Evolutionary conservation across 2,113 vertebrate species (phyloP).

Genomic region (Hiodon tergisus): DNA sequence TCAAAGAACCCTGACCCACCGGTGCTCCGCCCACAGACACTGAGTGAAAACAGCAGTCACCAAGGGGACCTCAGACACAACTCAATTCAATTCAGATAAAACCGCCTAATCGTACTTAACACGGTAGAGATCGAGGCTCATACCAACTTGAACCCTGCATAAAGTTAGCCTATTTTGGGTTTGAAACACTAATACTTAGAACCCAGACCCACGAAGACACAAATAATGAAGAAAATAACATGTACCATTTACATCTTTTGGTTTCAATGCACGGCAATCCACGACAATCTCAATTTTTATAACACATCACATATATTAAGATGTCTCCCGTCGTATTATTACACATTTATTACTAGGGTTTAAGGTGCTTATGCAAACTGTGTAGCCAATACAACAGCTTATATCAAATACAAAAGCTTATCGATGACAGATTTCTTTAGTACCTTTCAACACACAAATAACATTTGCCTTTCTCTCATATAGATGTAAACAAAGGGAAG

Average conservation of each 20-base stretch:
- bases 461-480: neutral
- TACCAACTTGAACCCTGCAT: conserved; percentile 31
- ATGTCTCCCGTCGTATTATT: conserved; percentile 4
- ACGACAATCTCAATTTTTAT: conserved; percentile 10
- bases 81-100: neutral
- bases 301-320: neutral
- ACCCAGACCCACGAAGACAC: neutral
- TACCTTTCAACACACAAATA: conserved; percentile 16
- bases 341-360: conserved; percentile 23
- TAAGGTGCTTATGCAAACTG: conserved; percentile 25
- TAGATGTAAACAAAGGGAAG: conserved; percentile 8
- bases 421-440: conserved; percentile 17
- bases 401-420: conserved; percentile 21
- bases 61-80: conserved; percentile 7
- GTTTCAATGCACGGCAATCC: conserved; percentile 10
- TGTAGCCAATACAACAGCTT: conserved; percentile 21
- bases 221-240: conserved; percentile 27
- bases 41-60: conserved; percentile 8
- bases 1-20: neutral
- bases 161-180: conserved; percentile 46
- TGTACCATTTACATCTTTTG: conserved; percentile 39
- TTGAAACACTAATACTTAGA: conserved; percentile 5
- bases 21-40: conserved; percentile 8
- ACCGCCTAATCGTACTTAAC: neutral
- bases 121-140: neutral